Evolutionary conservation across 2,888 invertebrate genomes (phyloP).

Genomic region (Idaea biselata): DNA sequence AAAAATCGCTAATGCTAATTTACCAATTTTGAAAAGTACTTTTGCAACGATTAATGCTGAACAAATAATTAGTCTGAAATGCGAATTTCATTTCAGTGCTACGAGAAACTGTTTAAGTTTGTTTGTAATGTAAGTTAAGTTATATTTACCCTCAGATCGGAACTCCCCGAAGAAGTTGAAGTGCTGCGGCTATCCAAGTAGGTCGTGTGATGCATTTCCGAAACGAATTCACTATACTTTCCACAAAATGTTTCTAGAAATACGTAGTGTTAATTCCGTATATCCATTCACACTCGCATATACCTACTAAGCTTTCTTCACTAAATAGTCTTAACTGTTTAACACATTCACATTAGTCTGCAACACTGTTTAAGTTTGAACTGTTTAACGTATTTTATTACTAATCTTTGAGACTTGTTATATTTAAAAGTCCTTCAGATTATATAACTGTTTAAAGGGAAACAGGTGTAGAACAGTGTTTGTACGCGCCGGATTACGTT

Average conservation of each 20-base stretch:
- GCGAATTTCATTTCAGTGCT: neutral
- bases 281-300: constrained; percentile 9
- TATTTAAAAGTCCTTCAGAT: neutral
- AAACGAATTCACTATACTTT: constrained; percentile 16
- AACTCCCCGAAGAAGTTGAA: constrained; percentile 68
- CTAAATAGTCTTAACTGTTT: constrained; percentile 11
- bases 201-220: constrained; percentile 52
- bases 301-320: constrained; percentile 20
- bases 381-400: neutral
- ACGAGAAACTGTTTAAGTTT: neutral
- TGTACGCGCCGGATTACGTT: constrained; percentile 8
- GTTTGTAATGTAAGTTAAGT: neutral
- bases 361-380: neutral
- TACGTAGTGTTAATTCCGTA: constrained; percentile 7
- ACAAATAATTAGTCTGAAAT: neutral
- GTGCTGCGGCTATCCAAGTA: constrained; percentile 59
- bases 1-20: no score
- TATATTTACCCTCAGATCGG: constrained; percentile 64
- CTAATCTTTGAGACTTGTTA: neutral
- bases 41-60: neutral
- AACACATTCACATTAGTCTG: neutral
- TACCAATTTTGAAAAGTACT: no score
- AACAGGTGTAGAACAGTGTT: neutral
- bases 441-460: neutral
- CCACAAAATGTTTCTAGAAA: constrained; percentile 10